These are phyloP conservation scores for Drosophila bocki DNA, from an alignment of 1,140 invertebrate genomes.

Conservation along the genomic window DNA sequence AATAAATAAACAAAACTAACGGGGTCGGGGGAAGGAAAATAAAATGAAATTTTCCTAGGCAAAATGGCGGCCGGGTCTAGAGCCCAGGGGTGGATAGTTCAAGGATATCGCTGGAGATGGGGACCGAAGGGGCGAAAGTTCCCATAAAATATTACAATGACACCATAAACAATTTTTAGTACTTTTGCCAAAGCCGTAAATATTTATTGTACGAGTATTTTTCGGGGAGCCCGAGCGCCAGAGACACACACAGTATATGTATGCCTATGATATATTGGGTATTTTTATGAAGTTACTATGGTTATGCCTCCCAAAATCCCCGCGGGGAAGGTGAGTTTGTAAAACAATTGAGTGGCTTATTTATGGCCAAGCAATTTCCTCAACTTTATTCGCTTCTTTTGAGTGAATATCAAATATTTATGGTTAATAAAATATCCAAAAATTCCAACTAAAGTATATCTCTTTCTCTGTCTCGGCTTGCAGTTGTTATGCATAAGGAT, in stretches of 20 bases:
- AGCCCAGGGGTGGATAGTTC: conserved; percentile 17
- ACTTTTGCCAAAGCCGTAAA: conserved; percentile 78
- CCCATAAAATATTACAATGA: conserved; percentile 84
- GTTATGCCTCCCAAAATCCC: conserved; percentile 37
- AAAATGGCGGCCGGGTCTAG: conserved; percentile 24
- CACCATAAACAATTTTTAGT: conserved; percentile 84
- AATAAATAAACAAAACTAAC: conserved; percentile 43
- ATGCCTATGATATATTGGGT: conserved; percentile 62
- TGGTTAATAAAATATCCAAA: conserved; percentile 71
- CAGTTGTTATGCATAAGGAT: conserved; percentile 97
- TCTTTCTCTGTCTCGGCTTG: conserved; percentile 83
- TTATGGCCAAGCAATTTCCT: conserved; percentile 58
- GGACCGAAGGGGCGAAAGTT: conserved; percentile 46
- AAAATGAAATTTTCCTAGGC: conserved; percentile 45
- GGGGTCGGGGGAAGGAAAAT: conserved; percentile 28
- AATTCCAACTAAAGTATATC: conserved; percentile 54
- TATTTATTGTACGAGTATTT: conserved; percentile 71
- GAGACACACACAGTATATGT: conserved; percentile 26
- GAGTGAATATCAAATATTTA: conserved; percentile 66
- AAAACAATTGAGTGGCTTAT: conserved; percentile 71
- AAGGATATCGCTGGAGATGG: neutral
- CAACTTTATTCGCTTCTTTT: conserved; percentile 12
- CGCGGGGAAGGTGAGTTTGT: conserved; percentile 21
- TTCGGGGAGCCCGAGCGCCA: conserved; percentile 17
- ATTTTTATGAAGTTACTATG: conserved; percentile 83